Evolutionary conservation across 1,140 invertebrate genomes (phyloP).

Genomic region (Tetranychus urticae): DNA sequence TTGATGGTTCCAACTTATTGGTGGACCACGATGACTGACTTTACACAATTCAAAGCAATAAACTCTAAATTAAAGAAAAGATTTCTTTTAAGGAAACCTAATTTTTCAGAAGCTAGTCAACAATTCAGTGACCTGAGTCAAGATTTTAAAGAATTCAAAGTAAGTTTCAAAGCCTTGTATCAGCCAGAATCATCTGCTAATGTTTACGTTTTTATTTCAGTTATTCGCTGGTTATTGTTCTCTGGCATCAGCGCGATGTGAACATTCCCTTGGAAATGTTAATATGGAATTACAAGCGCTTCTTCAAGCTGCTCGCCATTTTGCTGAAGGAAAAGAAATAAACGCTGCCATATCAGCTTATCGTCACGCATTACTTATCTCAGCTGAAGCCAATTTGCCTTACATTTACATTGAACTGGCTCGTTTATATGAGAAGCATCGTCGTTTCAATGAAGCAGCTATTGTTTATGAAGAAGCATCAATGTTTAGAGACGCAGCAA

Average conservation of each 20-base stretch:
- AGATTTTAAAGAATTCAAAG: conserved; percentile 4
- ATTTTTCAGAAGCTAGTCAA: conserved; percentile 3
- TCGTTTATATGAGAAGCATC: not conserved
- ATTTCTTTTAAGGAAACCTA: conserved; percentile 7
- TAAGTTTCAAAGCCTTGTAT: not conserved
- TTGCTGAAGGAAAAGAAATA: conserved; percentile 4
- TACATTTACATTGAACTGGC: conserved; percentile 2
- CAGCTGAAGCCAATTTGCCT: not conserved
- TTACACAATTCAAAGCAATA: conserved; percentile 3
- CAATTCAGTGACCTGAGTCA: conserved; percentile 1
- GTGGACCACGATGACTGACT: conserved; percentile 5
- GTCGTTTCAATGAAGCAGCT: conserved; percentile 4
- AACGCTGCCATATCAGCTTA: conserved; percentile 9
- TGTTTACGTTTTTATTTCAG: not conserved
- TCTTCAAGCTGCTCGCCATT: conserved; percentile 3
- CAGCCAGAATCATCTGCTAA: not conserved
- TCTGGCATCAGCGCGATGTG: conserved; percentile 7
- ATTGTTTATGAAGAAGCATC: conserved; percentile 1
- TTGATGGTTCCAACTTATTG: not conserved
- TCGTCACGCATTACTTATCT: conserved; percentile 3
- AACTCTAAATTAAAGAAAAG: conserved; percentile 6
- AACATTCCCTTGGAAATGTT: conserved; percentile 1
- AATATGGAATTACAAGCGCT: conserved; percentile 2
- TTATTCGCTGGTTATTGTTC: conserved; percentile 7
- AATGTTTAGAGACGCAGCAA: conserved; percentile 3